Conservation (phyloP, 2,888 invertebrate species). For the Notodonta dromedarius region DNA sequence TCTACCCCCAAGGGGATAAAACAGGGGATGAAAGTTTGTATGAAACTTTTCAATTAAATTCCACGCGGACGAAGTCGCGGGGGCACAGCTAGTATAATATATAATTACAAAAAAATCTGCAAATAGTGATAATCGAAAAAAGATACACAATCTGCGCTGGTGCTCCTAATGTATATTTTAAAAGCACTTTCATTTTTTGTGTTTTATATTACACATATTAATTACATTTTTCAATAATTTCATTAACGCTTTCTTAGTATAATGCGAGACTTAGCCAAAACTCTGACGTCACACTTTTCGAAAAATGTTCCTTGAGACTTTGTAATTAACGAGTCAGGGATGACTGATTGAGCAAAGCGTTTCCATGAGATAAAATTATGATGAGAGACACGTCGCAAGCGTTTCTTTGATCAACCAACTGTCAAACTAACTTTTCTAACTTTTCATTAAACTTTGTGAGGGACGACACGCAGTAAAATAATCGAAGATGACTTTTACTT, state of each 20-base stretch:
- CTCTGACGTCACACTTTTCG: slow-evolving; percentile 15
- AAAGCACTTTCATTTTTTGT: too few species aligned
- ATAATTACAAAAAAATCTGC: too few species aligned
- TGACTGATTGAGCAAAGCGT: slow-evolving; percentile 15
- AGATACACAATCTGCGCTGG: too few species aligned
- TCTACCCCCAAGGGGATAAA: too few species aligned
- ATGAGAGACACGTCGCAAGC: slow-evolving; percentile 13
- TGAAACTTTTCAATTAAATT: too few species aligned
- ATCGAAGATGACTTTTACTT: slow-evolving; percentile 9
- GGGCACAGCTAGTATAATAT: too few species aligned
- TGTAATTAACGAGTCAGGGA: slow-evolving; percentile 11
- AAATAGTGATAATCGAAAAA: too few species aligned
- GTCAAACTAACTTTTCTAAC: slow-evolving; percentile 17
- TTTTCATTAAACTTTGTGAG: slow-evolving; percentile 2
- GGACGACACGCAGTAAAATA: neutral
- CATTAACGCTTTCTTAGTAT: slow-evolving; percentile 9
- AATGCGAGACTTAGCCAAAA: slow-evolving; percentile 8
- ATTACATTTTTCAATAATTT: slow-evolving; percentile 11
- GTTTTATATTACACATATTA: neutral
- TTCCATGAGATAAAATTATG: slow-evolving; percentile 17
- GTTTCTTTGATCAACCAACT: slow-evolving; percentile 16
- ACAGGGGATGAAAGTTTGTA: too few species aligned
- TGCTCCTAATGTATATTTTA: too few species aligned
- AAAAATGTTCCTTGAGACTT: slow-evolving; percentile 12
- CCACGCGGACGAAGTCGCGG: too few species aligned